Conservation (phyloP, 1,140 invertebrate genomes). For the Nephila pilipes region DNA sequence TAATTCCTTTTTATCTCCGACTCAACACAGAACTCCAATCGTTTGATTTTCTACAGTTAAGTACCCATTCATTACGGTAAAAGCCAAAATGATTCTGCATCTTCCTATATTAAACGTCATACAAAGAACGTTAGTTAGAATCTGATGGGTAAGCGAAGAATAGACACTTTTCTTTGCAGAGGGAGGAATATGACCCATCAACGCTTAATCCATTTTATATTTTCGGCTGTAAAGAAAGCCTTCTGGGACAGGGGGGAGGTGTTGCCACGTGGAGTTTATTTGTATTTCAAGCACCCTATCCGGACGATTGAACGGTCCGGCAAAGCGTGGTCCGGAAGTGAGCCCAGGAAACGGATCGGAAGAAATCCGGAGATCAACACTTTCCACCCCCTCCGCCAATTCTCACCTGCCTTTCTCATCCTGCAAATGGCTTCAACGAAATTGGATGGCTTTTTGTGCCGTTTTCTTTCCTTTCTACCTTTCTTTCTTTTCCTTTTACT, state of each 20-base stretch:
- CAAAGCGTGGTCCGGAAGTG: constrained; percentile 48
- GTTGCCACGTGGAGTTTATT: constrained; percentile 31
- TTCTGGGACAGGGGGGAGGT: background rate
- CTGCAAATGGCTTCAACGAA: constrained; percentile 43
- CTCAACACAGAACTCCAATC: background rate
- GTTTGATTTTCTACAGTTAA: constrained; percentile 25
- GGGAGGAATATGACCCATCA: constrained; percentile 1
- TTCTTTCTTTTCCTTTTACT: constrained; percentile 80
- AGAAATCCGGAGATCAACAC: constrained; percentile 68
- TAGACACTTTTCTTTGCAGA: background rate
- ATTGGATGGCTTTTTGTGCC: constrained; percentile 49
- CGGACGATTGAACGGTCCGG: constrained; percentile 47
- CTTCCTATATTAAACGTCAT: background rate
- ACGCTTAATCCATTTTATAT: constrained; percentile 61
- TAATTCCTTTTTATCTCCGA: background rate
- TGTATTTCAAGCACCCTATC: constrained; percentile 46
- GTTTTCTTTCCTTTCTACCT: constrained; percentile 88
- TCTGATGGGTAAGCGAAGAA: constrained; percentile 16
- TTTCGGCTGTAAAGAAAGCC: background rate
- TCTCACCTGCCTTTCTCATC: constrained; percentile 9
- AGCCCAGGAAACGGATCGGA: constrained; percentile 42
- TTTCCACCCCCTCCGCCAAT: background rate
- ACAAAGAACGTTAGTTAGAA: constrained; percentile 43
- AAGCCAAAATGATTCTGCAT: constrained; percentile 34
- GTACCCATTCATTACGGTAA: constrained; percentile 29